Conservation (phyloP, 2,797 vertebrate genomes). For the Megaceryle alcyon region DNA sequence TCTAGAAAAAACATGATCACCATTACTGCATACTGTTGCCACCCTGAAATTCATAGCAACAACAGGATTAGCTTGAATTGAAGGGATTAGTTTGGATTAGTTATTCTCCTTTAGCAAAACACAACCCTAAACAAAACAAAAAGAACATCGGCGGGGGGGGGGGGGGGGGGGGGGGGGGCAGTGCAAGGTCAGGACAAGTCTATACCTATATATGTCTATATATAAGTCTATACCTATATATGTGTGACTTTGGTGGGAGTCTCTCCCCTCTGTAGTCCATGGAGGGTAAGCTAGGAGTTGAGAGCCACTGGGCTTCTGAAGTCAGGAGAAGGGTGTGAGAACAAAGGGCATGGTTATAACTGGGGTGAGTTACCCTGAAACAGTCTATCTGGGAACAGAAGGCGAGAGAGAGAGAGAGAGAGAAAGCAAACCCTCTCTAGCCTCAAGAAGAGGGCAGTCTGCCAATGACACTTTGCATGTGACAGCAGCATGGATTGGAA, state of each 20-base stretch:
- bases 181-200: background rate
- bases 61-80: background rate
- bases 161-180: no score
- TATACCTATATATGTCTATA: background rate
- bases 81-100: background rate
- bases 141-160: background rate
- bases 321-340: background rate
- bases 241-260: background rate
- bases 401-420: fast-evolving
- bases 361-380: background rate
- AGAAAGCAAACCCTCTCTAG: background rate
- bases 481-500: background rate
- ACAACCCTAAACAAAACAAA: background rate
- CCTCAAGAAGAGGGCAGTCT: background rate
- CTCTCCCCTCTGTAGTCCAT: background rate
- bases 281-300: background rate
- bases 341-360: background rate
- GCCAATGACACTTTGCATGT: background rate
- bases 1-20: background rate
- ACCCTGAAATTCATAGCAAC: conserved; percentile 15
- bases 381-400: background rate
- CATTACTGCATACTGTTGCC: background rate
- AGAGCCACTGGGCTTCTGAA: background rate
- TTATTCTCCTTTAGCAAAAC: background rate
- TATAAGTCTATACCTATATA: no score